Conservation (phyloP, 2,113 vertebrate genomes). For the Thunnus maccoyii region DNA sequence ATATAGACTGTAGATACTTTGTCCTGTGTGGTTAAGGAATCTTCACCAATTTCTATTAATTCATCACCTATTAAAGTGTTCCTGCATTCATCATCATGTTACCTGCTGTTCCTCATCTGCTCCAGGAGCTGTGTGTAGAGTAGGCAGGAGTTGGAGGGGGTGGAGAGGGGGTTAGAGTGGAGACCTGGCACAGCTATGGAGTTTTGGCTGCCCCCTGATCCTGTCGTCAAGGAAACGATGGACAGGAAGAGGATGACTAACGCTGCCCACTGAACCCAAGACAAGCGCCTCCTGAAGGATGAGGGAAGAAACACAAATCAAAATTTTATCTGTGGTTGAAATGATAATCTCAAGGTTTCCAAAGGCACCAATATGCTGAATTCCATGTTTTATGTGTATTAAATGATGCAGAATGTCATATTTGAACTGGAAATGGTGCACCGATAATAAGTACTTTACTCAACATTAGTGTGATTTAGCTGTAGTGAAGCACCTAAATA, state of each 20-base stretch:
- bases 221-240: conserved; percentile 91
- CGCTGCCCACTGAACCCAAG: conserved; percentile 95
- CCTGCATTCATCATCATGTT: not conserved
- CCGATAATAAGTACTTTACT: too few relatives aligned
- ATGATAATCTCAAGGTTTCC: not conserved
- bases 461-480: too few relatives aligned
- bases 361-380: not conserved
- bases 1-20: too few relatives aligned
- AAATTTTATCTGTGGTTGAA: not conserved
- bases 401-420: too few relatives aligned
- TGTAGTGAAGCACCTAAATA: too few relatives aligned
- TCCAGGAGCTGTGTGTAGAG: conserved; percentile 81
- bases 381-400: too few relatives aligned
- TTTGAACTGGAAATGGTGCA: too few relatives aligned
- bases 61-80: too few relatives aligned
- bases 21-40: too few relatives aligned
- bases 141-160: conserved; percentile 91
- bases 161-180: conserved; percentile 86
- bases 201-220: conserved; percentile 85
- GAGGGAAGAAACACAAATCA: not conserved
- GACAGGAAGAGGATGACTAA: conserved; percentile 93
- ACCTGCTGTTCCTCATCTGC: conserved; percentile 81
- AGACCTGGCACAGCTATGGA: conserved; percentile 83
- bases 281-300: conserved; percentile 89
- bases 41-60: not conserved